These are phyloP conservation scores for Caenorhabditis elegans DNA, from an alignment of 1,140 invertebrate genomes.

Conservation along the genomic window DNA sequence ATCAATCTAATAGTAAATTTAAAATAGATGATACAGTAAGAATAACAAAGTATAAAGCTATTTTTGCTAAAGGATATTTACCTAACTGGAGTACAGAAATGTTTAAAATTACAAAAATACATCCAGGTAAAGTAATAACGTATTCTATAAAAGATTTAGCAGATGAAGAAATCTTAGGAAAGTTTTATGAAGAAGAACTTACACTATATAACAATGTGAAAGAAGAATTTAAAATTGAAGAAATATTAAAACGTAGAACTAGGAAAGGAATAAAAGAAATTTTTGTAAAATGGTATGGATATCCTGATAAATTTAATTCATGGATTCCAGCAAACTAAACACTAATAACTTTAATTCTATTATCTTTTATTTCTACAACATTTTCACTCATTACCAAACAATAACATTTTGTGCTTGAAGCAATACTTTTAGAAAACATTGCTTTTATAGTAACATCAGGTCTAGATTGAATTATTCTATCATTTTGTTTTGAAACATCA, in stretches of 20 bases:
- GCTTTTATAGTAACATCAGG: constrained; percentile 51
- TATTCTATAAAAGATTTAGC: constrained; percentile 10
- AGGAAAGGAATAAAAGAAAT: constrained; percentile 18
- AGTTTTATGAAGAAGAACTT: constrained; percentile 38
- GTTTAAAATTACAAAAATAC: constrained; percentile 53
- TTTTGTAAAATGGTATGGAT: constrained; percentile 38
- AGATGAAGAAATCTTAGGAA: constrained; percentile 39
- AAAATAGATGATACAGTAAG: constrained; percentile 53
- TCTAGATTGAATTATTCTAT: constrained; percentile 45
- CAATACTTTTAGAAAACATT: constrained; percentile 37
- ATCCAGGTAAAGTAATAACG: not conserved
- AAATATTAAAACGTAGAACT: constrained; percentile 19
- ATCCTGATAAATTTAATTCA: constrained; percentile 30
- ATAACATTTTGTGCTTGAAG: constrained; percentile 40
- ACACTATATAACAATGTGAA: constrained; percentile 30
- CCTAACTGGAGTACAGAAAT: constrained; percentile 54
- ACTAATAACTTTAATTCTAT: constrained; percentile 44
- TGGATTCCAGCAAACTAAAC: not conserved
- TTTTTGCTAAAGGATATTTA: constrained; percentile 54
- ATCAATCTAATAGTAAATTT: constrained; percentile 12
- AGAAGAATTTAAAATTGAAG: constrained; percentile 37
- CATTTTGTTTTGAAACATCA: constrained; percentile 50
- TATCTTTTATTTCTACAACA: constrained; percentile 41
- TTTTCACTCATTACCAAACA: constrained; percentile 47
- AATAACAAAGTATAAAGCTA: constrained; percentile 49